Base-by-base conservation (phyloP, 2,888 invertebrate species). In the Philereme transversata region DNA sequence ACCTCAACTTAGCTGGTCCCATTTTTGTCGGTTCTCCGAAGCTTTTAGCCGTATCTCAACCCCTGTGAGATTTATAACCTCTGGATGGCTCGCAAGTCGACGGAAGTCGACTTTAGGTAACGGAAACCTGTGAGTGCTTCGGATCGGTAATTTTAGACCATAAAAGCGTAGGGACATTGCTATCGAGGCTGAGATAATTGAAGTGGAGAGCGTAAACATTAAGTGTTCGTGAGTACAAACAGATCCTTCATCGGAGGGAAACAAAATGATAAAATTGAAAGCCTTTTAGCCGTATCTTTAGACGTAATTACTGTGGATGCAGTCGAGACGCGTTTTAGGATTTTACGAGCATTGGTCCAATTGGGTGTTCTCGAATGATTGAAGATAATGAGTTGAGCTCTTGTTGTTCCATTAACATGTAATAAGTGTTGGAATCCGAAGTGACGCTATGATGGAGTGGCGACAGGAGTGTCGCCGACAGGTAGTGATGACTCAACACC, bases 1-100 rank as follows among this genome's bases (percentile, higher is more conserved):
- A 90, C 88, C 86, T 87, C 82, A 80, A 88, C 90, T 92, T 92
- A 90, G 78, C 74, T 81, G 82, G 81, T 72, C 86, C 84, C 83
- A 88, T 88, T 90, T 90, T 88, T 84, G 87, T 80, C 78, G 72
- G 69, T 79, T 79, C 83, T 75, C 70, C 82, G 84, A 87, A 83
- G 87, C 90, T 91, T 89, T 91, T 88, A 91, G 77, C 86, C 86
- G 81, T 90, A 92, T 90, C 81, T 80, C 51, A 35, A 75, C 78
- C 79, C 78, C 76, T 72, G 56, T 59, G 77, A 84, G 87, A 90
- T 91, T 90, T 91, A 90, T 87, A 84, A 83, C 83, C 76, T 79
- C 82, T 82, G 83, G 79, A 82, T 81, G 85, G 79, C 87, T 85
- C 86, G 22, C 22, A 82, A 84, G 83, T 84, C 84, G 83, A 75